Evolutionary conservation across 2,113 vertebrate genomes (phyloP), one percentile per base, ranked within the genome.

Genomic region (Trichechus manatus): DNA sequence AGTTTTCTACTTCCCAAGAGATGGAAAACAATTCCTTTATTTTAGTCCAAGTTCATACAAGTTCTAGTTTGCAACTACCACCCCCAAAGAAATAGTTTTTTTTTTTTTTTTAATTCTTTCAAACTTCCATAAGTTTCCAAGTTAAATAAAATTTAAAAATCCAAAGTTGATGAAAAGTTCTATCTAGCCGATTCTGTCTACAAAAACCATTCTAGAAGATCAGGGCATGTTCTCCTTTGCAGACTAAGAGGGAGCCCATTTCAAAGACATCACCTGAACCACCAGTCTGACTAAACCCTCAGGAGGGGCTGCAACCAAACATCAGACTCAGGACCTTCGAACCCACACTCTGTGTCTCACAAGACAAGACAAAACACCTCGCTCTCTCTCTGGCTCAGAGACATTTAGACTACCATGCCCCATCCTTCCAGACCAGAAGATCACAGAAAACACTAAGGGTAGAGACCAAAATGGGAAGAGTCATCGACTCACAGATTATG

Each of bases 31-130:
- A 90, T 82, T 93, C 39, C 44, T 85, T 89, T 36, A 85, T 79
- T 94, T 36, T 74, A 79, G 61, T 70, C 95, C 80, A 79, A 86
- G 19, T 97, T 97, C 50, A 94, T 81, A 89, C 87, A 88, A 81
- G n/a, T 91, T 92, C 83, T 90, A 74, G 11, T 36, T 39, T 39
- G 19, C 36, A 74, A 23, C n/a, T 74, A 36, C 47, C 5, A 80
- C 27, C 19, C 39, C 33, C 23, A 50, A 87, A 96, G 78, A 81
- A 39, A 47, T 10, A 50, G 36, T 15, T 91, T 56, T 86, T 7
- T 66, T 53, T 22, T 79, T 77, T 2, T 70, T 42, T 64, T 42
- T 4, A 87, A 77, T 22, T 78, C 64, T 95, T 95, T 90, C 44
- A 84, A 74, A 63, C 29, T 70, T 84, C 42, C 15, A 0, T 42